These are phyloP conservation scores for Antechinus flavipes DNA, from an alignment of 2,113 vertebrate genomes.

Conservation along the genomic window DNA sequence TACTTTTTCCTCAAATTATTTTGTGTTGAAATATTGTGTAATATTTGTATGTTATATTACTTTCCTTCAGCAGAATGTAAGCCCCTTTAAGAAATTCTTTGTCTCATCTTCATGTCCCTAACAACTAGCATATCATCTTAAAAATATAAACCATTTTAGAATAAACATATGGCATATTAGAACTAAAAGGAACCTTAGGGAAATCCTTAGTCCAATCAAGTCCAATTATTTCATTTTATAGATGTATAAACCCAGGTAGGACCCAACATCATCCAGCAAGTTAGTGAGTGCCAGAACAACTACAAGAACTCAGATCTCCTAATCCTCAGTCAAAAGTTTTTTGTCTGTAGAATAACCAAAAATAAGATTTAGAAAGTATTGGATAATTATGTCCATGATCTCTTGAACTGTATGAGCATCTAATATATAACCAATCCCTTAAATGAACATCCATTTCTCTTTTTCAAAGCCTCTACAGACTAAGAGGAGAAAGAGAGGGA, in stretches of 20 bases:
- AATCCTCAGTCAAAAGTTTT: not conserved
- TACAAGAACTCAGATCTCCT: not conserved
- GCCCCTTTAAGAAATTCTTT: not conserved
- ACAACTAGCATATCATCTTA: not conserved
- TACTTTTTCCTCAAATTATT: not conserved
- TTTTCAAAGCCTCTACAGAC: conserved; percentile 24
- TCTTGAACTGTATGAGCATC: not conserved
- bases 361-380: not conserved
- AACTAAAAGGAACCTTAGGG: not conserved
- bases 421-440: conserved; percentile 10
- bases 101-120: not conserved
- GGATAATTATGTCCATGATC: not conserved
- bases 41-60: not conserved
- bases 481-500: not conserved
- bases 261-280: not conserved
- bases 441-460: conserved; percentile 17
- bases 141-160: not conserved
- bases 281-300: not conserved
- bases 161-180: not conserved
- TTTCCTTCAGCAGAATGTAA: not conserved
- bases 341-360: conserved; percentile 20
- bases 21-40: not conserved
- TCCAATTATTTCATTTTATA: not conserved
- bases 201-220: not conserved
- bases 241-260: conserved; percentile 28